phyloP scores from a whole-genome alignment of 2,113 vertebrate species.

The Chionis minor region DNA sequence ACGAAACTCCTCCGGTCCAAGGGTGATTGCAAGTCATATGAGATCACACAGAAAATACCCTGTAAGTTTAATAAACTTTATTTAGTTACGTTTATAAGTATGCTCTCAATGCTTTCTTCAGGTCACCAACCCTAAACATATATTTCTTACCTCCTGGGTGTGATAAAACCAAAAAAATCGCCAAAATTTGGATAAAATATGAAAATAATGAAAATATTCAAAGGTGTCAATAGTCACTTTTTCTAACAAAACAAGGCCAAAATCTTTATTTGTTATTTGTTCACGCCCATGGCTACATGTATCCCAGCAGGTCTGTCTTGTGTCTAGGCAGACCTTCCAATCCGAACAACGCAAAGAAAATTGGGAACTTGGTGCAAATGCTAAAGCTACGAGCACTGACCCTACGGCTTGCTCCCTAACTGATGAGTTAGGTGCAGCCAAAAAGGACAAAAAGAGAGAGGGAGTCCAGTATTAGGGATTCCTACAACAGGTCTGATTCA shows the following conservation, averaged over 20 bases:
- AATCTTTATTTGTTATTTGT: not conserved
- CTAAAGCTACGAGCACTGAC: not conserved
- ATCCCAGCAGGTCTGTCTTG: not conserved
- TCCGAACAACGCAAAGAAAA: not conserved
- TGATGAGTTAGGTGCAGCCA: not conserved
- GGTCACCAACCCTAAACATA: not conserved
- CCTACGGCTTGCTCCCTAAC: not conserved
- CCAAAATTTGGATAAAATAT: not conserved
- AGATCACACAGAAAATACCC: fast-evolving
- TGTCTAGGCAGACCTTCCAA: not conserved
- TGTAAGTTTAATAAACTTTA: not conserved
- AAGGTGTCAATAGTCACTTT: not conserved
- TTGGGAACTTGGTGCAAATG: not conserved
- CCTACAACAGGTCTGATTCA: not conserved
- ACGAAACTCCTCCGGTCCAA: not conserved
- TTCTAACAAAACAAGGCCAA: not conserved
- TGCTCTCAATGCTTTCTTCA: not conserved
- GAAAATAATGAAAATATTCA: not conserved
- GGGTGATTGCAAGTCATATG: not conserved
- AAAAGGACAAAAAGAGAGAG: not conserved
- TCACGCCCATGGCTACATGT: not conserved
- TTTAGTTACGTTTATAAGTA: not conserved
- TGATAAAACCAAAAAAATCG: not conserved
- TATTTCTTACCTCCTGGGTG: not conserved
- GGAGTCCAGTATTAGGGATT: not conserved